phyloP scores from a whole-genome alignment of 2,113 vertebrate genomes.

The Fukomys damarensis region DNA sequence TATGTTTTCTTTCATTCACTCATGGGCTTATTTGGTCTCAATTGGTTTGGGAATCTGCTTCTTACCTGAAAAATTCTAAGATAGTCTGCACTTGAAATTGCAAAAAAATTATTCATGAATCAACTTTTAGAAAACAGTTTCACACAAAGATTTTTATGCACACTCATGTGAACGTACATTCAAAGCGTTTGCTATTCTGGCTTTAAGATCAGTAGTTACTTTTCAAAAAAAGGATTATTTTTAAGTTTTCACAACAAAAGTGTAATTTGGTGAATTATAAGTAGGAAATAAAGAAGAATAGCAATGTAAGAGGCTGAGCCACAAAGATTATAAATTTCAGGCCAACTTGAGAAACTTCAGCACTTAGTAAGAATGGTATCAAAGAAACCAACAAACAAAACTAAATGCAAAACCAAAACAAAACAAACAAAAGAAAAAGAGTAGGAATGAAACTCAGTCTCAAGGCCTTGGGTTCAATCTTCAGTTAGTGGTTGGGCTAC shows the following conservation, averaged over 20 bases:
- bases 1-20: not conserved
- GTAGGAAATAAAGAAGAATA: not conserved
- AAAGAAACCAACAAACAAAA: not conserved
- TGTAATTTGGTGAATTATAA: not conserved
- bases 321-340: not conserved
- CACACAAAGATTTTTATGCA: not conserved
- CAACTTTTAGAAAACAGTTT: conserved; percentile 7
- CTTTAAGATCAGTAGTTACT: not conserved
- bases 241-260: not conserved
- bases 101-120: not conserved
- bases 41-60: not conserved
- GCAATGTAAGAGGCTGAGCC: not conserved
- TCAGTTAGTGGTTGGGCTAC: not conserved
- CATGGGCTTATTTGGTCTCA: not conserved
- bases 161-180: not conserved
- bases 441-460: not conserved
- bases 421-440: not conserved
- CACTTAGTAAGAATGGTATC: not conserved
- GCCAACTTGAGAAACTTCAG: not conserved
- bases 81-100: not conserved
- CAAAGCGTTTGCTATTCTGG: not conserved
- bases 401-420: not conserved
- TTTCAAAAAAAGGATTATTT: not conserved
- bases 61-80: not conserved
- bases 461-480: not conserved